These are phyloP conservation scores for Merops nubicus DNA, from an alignment of 2,113 vertebrate genomes.

Conservation along the genomic window DNA sequence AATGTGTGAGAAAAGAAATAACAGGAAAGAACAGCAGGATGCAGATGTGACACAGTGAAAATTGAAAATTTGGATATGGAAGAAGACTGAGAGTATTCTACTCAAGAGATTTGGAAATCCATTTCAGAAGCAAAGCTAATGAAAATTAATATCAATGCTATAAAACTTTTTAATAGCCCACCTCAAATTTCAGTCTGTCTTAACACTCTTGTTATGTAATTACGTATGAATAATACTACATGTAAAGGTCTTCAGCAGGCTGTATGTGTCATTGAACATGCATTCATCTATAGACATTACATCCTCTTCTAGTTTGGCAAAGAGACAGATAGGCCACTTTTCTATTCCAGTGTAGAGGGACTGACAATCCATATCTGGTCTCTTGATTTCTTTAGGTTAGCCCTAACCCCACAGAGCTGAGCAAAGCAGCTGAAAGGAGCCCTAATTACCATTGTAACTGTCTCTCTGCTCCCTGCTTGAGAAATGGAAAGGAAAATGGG, in stretches of 20 bases:
- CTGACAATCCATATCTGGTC: not conserved
- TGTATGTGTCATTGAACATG: rapidly evolving
- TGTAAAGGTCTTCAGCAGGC: not conserved
- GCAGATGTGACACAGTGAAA: not conserved
- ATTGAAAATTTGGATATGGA: not conserved
- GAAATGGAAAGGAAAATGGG: not conserved
- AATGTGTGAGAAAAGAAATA: not conserved
- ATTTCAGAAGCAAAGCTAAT: not conserved
- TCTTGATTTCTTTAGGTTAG: not conserved
- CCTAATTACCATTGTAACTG: not conserved
- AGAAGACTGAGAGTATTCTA: not conserved
- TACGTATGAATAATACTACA: not conserved
- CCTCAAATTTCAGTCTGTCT: not conserved
- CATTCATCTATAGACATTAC: not conserved
- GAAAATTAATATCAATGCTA: not conserved
- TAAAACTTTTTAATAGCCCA: not conserved
- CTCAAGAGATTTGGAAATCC: not conserved
- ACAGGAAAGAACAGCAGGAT: not conserved
- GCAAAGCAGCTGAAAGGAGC: not conserved
- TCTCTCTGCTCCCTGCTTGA: not conserved
- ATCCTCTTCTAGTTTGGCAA: not conserved
- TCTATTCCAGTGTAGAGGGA: not conserved
- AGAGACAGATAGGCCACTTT: not conserved
- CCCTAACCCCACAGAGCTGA: not conserved
- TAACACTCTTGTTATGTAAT: not conserved